These are phyloP conservation scores for Parapristionchus giblindavisi DNA, from an alignment of 2,888 invertebrate species.

Conservation along the genomic window DNA sequence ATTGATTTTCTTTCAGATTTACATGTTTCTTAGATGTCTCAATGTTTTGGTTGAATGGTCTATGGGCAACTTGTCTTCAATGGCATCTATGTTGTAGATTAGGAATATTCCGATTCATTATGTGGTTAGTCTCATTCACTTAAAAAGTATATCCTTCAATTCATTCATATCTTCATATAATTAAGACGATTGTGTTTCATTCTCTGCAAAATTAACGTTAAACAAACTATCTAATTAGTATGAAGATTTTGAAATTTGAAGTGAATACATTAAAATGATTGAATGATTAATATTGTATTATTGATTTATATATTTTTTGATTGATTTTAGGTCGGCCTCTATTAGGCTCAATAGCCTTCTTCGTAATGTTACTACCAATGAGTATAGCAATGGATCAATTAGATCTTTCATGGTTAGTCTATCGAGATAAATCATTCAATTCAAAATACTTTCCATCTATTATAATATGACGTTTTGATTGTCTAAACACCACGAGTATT, in stretches of 20 bases:
- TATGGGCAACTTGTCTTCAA: conserved; percentile 62
- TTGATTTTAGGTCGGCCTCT: background rate
- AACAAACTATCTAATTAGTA: background rate
- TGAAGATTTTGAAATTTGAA: background rate
- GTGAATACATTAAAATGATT: background rate
- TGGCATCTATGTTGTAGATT: conserved; percentile 66
- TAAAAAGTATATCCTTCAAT: too few species aligned
- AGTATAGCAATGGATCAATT: conserved; percentile 61
- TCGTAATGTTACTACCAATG: conserved; percentile 60
- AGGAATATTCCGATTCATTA: conserved; percentile 41
- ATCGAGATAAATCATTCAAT: background rate
- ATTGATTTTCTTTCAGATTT: conserved; percentile 46
- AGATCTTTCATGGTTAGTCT: conserved; percentile 60
- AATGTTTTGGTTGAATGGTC: conserved; percentile 64
- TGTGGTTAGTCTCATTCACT: conserved; percentile 28
- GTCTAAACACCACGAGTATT: too few species aligned
- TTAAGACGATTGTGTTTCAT: background rate
- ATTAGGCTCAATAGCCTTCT: conserved; percentile 44
- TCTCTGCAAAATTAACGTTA: background rate
- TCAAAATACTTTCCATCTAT: background rate
- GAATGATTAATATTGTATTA: background rate
- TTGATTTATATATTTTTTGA: background rate
- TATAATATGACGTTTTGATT: background rate
- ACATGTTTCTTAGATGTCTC: conserved; percentile 63
- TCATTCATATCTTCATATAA: background rate